A percentile compares a stretch with the other conserved stretches of the same genome.
phyloP scores from a whole-genome alignment of 2,888 invertebrate genomes.

The Amphipoea oculea region DNA sequence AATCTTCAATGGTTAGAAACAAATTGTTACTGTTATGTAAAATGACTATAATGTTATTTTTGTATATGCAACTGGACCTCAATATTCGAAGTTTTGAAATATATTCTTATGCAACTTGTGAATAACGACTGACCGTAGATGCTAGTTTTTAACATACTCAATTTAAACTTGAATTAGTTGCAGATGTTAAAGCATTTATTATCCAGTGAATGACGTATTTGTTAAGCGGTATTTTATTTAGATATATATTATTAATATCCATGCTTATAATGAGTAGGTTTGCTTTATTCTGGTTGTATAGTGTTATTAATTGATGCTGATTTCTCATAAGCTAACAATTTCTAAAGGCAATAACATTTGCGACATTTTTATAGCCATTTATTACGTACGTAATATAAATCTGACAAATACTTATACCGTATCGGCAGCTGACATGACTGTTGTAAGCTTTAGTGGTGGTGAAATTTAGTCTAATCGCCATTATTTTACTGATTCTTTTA shows the following conservation, averaged over 20 bases:
- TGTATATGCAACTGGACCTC: slow-evolving; percentile 85
- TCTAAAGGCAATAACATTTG: slow-evolving; percentile 58
- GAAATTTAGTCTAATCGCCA: slow-evolving; percentile 53
- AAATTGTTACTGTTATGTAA: slow-evolving; percentile 88
- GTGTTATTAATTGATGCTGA: slow-evolving; percentile 45
- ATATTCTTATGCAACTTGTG: slow-evolving; percentile 83
- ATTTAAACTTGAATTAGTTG: slow-evolving; percentile 76
- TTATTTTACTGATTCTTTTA: slow-evolving; percentile 64
- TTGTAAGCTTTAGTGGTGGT: slow-evolving; percentile 66
- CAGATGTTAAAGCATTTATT: slow-evolving; percentile 75
- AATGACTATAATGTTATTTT: slow-evolving; percentile 84
- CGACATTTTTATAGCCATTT: slow-evolving; percentile 61
- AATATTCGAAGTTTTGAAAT: slow-evolving; percentile 82
- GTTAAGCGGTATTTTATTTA: slow-evolving; percentile 68
- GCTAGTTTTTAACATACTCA: slow-evolving; percentile 78
- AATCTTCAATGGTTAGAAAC: slow-evolving; percentile 85
- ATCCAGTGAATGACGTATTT: slow-evolving; percentile 66
- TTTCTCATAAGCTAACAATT: slow-evolving; percentile 55
- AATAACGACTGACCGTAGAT: slow-evolving; percentile 86
- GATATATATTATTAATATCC: slow-evolving; percentile 59
- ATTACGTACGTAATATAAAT: slow-evolving; percentile 59
- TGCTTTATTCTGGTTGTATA: slow-evolving; percentile 63
- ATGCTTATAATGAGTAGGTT: slow-evolving; percentile 64
- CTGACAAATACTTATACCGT: slow-evolving; percentile 54
- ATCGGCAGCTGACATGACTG: slow-evolving; percentile 72